Conservation (phyloP, 2,113 vertebrate genomes). For the Limanda limanda region DNA sequence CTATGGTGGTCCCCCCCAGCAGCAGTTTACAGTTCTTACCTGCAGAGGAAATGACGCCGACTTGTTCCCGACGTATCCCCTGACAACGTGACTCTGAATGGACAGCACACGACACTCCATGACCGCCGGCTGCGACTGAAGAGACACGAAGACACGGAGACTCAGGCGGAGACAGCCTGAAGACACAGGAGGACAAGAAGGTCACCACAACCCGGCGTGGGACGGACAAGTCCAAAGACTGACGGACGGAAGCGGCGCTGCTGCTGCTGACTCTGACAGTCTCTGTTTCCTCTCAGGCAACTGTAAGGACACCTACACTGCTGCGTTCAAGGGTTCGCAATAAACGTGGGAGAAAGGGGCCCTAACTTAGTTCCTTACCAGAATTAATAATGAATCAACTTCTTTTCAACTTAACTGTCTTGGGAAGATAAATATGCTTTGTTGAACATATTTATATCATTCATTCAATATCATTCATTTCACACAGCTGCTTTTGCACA, state of each 20-base stretch:
- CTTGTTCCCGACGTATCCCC: constrained; percentile 96
- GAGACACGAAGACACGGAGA: constrained; percentile 7
- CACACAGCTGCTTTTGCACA: too few relatives aligned
- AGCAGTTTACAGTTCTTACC: constrained; percentile 72
- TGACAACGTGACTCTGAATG: constrained; percentile 97
- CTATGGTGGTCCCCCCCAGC: too few relatives aligned
- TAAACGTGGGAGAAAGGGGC: constrained; percentile 19
- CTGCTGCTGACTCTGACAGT: constrained; percentile 13
- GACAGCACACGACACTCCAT: constrained; percentile 92
- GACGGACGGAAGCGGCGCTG: constrained; percentile 28
- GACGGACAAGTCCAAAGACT: constrained; percentile 20
- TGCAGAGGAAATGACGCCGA: constrained; percentile 94
- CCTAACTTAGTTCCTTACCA: background rate
- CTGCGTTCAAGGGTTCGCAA: background rate
- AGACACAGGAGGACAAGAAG: background rate
- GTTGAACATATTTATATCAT: too few relatives aligned
- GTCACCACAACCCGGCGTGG: constrained; percentile 12
- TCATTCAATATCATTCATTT: too few relatives aligned
- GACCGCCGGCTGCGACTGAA: background rate
- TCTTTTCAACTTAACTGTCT: too few relatives aligned
- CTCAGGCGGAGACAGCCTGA: constrained; percentile 14
- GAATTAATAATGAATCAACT: background rate
- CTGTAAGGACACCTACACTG: constrained; percentile 47
- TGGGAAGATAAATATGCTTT: too few relatives aligned
- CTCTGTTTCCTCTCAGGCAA: constrained; percentile 58